Conservation (phyloP, 2,113 vertebrate species). For the Dipodomys spectabilis region DNA sequence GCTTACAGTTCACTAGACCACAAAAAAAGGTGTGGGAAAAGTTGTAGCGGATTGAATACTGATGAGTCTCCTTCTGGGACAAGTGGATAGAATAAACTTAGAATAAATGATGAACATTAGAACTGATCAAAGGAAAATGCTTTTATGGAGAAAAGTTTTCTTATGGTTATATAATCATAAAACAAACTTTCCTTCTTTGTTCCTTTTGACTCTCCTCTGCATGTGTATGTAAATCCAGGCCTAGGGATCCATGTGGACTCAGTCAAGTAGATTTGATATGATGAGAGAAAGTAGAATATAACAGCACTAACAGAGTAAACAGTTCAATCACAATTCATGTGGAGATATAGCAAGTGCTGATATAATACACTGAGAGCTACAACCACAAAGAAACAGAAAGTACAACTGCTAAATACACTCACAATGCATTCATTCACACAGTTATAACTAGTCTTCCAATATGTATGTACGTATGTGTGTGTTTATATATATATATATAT, state of each 20-base stretch:
- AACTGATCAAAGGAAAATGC: constrained; percentile 31
- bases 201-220: not conserved
- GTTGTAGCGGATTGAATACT: constrained; percentile 41
- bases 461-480: too few relatives aligned
- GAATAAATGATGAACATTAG: constrained; percentile 44
- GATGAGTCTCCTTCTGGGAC: constrained; percentile 22
- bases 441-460: not conserved
- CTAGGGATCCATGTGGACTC: not conserved
- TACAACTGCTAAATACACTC: not conserved
- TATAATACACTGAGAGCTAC: constrained; percentile 10
- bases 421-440: not conserved
- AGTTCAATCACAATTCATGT: not conserved
- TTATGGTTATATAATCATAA: constrained; percentile 1
- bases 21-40: not conserved
- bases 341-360: not conserved
- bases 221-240: not conserved
- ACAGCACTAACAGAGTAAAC: not conserved
- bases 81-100: not conserved
- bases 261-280: not conserved
- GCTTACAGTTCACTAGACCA: constrained; percentile 33
- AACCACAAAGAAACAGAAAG: not conserved
- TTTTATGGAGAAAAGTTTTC: constrained; percentile 29
- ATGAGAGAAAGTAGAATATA: not conserved
- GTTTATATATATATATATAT: too few relatives aligned
- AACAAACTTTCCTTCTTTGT: not conserved